phyloP scores from a whole-genome alignment of 1,140 invertebrate species.

The Calosoma granatense region DNA sequence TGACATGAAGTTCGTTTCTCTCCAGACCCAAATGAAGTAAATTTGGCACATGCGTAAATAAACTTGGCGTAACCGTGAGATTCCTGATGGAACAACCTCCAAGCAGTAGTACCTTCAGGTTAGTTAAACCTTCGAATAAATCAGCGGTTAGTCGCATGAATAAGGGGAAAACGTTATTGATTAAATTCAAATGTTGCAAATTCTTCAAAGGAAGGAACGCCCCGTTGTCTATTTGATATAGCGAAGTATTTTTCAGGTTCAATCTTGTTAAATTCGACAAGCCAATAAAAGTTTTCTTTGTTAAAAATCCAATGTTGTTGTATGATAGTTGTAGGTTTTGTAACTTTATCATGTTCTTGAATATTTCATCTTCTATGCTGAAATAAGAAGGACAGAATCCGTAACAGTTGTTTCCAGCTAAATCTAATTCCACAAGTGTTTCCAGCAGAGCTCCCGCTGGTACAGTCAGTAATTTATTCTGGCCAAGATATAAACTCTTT shows the following conservation, averaged over 20 bases:
- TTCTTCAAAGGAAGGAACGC: slow-evolving; percentile 35
- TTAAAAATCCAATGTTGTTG: slow-evolving; percentile 38
- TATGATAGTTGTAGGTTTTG: slow-evolving; percentile 31
- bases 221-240: slow-evolving; percentile 35
- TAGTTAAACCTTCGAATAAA: slow-evolving; percentile 38
- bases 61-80: slow-evolving; percentile 32
- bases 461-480: slow-evolving; percentile 38
- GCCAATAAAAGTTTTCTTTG: slow-evolving; percentile 37
- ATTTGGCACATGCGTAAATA: slow-evolving; percentile 39
- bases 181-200: slow-evolving; percentile 40
- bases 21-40: slow-evolving; percentile 39
- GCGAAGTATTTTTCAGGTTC: slow-evolving; percentile 39
- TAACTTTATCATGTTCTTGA: slow-evolving; percentile 24
- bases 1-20: slow-evolving; percentile 37
- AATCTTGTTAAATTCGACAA: slow-evolving; percentile 36
- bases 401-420: slow-evolving; percentile 37
- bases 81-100: slow-evolving; percentile 38
- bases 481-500: slow-evolving; percentile 35
- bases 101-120: slow-evolving; percentile 38
- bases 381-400: slow-evolving; percentile 34
- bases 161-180: slow-evolving; percentile 39
- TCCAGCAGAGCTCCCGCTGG: slow-evolving; percentile 36
- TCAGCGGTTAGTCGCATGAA: slow-evolving; percentile 30
- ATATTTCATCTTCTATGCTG: slow-evolving; percentile 31
- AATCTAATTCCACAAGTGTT: slow-evolving; percentile 36